phyloP scores from a whole-genome alignment of 2,888 invertebrate genomes.

The Polydrusus tereticollis region DNA sequence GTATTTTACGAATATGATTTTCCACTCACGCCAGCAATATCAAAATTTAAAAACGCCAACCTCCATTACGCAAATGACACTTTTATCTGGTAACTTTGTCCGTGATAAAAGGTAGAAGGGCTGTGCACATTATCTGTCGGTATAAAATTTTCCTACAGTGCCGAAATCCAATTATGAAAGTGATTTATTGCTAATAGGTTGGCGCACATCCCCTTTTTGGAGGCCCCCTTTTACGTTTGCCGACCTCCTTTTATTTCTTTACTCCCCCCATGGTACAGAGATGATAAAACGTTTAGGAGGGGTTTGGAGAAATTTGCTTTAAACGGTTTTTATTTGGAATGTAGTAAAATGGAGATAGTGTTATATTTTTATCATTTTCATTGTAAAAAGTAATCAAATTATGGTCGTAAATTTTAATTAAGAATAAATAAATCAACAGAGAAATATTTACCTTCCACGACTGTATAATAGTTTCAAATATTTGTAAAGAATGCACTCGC shows the following conservation, averaged over 20 bases:
- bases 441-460: too few species aligned
- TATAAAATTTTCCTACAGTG: conserved; percentile 50
- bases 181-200: conserved; percentile 52
- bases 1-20: conserved; percentile 1
- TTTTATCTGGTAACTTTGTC: conserved; percentile 43
- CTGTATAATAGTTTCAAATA: too few species aligned
- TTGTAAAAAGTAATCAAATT: too few species aligned
- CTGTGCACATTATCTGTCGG: conserved; percentile 46
- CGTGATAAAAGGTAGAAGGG: conserved; percentile 49
- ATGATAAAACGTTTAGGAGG: conserved; percentile 38
- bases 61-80: conserved; percentile 45
- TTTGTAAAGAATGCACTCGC: too few species aligned
- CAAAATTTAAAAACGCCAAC: conserved; percentile 35
- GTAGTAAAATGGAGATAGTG: too few species aligned
- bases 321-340: conserved; percentile 14
- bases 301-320: conserved; percentile 7
- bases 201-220: conserved; percentile 31
- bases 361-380: neutral
- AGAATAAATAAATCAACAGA: too few species aligned
- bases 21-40: conserved; percentile 16
- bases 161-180: conserved; percentile 50
- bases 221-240: conserved; percentile 27
- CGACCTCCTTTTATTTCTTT: conserved; percentile 38
- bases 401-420: too few species aligned
- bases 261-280: conserved; percentile 30